These are phyloP conservation scores for Galbula dea DNA, from an alignment of 2,113 vertebrate species.

Conservation along the genomic window DNA sequence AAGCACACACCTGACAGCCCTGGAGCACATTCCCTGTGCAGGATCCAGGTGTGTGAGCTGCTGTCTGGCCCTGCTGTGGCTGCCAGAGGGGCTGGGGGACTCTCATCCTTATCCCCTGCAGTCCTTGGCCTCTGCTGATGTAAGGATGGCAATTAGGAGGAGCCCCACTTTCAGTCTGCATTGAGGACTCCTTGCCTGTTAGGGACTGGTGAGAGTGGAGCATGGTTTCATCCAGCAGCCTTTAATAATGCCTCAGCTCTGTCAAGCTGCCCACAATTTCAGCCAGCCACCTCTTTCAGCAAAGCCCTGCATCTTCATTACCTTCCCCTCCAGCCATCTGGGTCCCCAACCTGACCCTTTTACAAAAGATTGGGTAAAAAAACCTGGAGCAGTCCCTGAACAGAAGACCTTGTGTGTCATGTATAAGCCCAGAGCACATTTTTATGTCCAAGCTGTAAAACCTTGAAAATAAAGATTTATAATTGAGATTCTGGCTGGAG, in stretches of 20 bases:
- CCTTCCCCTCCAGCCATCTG: constrained; percentile 19
- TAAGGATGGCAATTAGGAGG: background rate
- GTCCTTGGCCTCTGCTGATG: background rate
- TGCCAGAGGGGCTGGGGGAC: background rate
- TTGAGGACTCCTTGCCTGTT: background rate
- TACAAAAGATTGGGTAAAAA: constrained; percentile 12
- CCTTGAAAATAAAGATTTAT: constrained; percentile 69
- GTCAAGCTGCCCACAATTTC: background rate
- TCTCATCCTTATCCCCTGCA: background rate
- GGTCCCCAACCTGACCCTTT: constrained; percentile 31
- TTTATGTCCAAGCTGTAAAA: constrained; percentile 59
- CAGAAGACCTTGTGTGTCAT: constrained; percentile 13
- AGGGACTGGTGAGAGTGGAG: background rate
- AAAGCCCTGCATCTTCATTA: constrained; percentile 47
- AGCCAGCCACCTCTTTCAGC: background rate
- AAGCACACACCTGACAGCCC: constrained; percentile 21
- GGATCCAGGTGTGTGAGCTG: constrained; percentile 30
- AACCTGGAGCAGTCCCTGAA: background rate
- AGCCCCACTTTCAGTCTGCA: background rate
- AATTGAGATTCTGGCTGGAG: constrained; percentile 71
- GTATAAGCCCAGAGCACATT: constrained; percentile 51
- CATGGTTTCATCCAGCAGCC: background rate
- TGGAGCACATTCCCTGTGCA: constrained; percentile 24
- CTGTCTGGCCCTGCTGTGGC: background rate
- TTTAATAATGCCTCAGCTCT: background rate